These are phyloP conservation scores for Pseudorhombus dupliciocellatus DNA, from an alignment of 2,113 vertebrate genomes.

Conservation along the genomic window DNA sequence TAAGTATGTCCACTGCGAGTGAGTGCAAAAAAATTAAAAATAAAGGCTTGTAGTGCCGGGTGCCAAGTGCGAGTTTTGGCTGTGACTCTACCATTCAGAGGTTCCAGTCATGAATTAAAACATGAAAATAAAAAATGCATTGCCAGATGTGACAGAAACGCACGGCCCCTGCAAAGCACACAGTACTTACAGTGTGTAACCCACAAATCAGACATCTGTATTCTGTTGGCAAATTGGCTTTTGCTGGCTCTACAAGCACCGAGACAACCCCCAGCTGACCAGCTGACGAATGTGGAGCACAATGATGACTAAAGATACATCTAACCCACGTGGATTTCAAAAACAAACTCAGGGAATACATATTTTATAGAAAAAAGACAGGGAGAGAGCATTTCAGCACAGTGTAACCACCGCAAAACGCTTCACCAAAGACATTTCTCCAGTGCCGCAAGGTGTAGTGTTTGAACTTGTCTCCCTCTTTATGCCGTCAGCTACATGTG, in stretches of 20 bases:
- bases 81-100: conserved; percentile 5
- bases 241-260: conserved; percentile 6
- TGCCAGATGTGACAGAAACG: conserved; percentile 25
- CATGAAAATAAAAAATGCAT: not conserved
- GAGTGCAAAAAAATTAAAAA: not conserved
- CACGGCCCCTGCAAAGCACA: not conserved
- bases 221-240: not conserved
- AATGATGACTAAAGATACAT: not conserved
- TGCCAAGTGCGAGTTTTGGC: conserved; percentile 9
- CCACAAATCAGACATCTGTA: conserved; percentile 31
- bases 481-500: conserved; percentile 47
- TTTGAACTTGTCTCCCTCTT: conserved; percentile 22
- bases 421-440: conserved; percentile 1
- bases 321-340: conserved; percentile 8
- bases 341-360: not conserved
- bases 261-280: conserved; percentile 13
- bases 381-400: not conserved
- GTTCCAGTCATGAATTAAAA: conserved; percentile 26
- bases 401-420: not conserved
- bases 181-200: conserved; percentile 7
- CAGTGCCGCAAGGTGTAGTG: not conserved
- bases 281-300: conserved; percentile 20
- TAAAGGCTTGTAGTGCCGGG: conserved; percentile 28
- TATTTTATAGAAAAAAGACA: not conserved
- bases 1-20: conserved; percentile 32